These are phyloP conservation scores for Chaitophorus viminalis DNA, from an alignment of 2,888 invertebrate genomes.

Conservation along the genomic window DNA sequence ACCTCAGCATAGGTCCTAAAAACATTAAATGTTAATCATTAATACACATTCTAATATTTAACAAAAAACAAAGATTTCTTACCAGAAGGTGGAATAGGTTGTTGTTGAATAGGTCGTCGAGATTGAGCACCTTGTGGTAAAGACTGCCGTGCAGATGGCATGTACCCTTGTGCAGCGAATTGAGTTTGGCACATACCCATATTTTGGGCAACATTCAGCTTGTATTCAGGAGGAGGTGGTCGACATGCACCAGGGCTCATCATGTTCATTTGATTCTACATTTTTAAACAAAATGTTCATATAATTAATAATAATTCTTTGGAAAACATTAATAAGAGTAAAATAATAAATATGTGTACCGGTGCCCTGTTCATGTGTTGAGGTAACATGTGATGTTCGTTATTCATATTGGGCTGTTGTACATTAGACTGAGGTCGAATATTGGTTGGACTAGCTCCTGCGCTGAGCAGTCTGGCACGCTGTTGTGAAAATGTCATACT, in stretches of 20 bases:
- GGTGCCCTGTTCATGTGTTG: conserved; percentile 58
- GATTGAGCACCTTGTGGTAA: conserved; percentile 53
- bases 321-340: background rate
- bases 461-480: conserved; percentile 33
- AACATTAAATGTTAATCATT: background rate
- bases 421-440: conserved; percentile 25
- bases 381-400: conserved; percentile 58
- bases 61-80: conserved; percentile 15
- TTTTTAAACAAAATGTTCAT: background rate
- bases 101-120: conserved; percentile 50
- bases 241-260: conserved; percentile 44
- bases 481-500: conserved; percentile 58
- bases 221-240: conserved; percentile 63
- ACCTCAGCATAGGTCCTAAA: conserved; percentile 52
- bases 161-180: conserved; percentile 44
- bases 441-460: conserved; percentile 55
- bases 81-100: conserved; percentile 56
- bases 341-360: background rate
- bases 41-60: background rate
- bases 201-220: conserved; percentile 60
- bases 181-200: conserved; percentile 60
- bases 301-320: background rate
- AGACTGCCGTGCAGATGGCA: conserved; percentile 43
- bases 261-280: conserved; percentile 55
- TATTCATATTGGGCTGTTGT: conserved; percentile 34